These are phyloP conservation scores for Siderastrea radians DNA, from an alignment of 92 coral and sea anemone genomes.

Conservation along the genomic window DNA sequence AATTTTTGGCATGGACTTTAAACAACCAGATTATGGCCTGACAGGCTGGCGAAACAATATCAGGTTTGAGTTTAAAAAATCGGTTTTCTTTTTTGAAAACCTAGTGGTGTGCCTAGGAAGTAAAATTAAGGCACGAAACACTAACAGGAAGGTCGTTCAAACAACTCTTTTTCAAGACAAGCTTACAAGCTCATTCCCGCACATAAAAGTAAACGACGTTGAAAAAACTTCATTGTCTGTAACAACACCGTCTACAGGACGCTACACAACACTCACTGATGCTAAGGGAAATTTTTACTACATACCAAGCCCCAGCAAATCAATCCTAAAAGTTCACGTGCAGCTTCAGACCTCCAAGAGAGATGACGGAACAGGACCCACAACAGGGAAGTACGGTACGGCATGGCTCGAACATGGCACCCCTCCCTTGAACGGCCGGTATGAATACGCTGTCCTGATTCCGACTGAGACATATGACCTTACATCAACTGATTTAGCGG, in stretches of 20 bases:
- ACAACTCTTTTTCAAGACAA: constrained; percentile 86
- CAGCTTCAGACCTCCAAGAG: constrained; percentile 53
- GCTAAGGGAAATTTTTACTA: constrained; percentile 78
- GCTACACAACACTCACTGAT: constrained; percentile 45
- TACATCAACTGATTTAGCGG: constrained; percentile 11
- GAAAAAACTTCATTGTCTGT: constrained; percentile 6
- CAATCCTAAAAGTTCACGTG: constrained; percentile 43
- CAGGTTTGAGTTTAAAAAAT: constrained; percentile 68
- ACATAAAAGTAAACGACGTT: constrained; percentile 51
- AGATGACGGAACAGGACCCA: constrained; percentile 3
- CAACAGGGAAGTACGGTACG: constrained; percentile 62
- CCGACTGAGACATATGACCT: constrained; percentile 31
- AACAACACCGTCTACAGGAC: neutral
- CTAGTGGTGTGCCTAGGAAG: constrained; percentile 79
- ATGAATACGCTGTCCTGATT: constrained; percentile 46
- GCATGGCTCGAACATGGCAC: constrained; percentile 71
- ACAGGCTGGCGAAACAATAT: constrained; percentile 14
- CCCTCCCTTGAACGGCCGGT: neutral
- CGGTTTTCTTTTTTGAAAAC: constrained; percentile 76
- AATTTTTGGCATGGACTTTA: constrained; percentile 77
- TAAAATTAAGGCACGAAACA: constrained; percentile 46
- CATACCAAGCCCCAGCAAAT: constrained; percentile 51
- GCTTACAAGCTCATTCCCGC: neutral
- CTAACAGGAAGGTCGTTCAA: constrained; percentile 27
- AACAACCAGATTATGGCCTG: constrained; percentile 46